Conservation (phyloP, 2,888 invertebrate genomes). For the Agrypnus murinus region DNA sequence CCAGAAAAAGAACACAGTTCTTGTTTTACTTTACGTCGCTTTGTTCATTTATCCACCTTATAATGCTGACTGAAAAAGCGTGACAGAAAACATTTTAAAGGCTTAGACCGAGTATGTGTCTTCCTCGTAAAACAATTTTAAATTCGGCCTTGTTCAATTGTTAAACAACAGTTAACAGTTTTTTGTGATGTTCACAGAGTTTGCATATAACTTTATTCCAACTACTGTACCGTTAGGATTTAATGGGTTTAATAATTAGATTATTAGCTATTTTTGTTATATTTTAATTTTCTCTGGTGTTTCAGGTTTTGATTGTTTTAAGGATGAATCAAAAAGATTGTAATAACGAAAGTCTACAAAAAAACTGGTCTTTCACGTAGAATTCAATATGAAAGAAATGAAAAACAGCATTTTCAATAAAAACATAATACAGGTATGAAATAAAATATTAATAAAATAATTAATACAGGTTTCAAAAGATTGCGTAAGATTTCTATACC, state of each 20-base stretch:
- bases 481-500: too few species aligned
- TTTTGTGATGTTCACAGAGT: background rate
- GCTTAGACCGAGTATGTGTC: background rate
- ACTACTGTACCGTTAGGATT: conserved; percentile 8
- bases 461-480: too few species aligned
- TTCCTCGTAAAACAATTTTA: conserved; percentile 1
- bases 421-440: too few species aligned
- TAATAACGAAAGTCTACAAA: too few species aligned
- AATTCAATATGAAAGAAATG: too few species aligned
- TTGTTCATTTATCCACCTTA: conserved; percentile 26
- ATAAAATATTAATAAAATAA: too few species aligned
- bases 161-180: conserved; percentile 18
- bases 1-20: conserved; percentile 31
- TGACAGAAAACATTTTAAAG: conserved; percentile 23
- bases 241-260: conserved; percentile 14
- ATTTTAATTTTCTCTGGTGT: background rate
- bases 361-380: too few species aligned
- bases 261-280: background rate
- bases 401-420: too few species aligned
- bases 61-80: conserved; percentile 14
- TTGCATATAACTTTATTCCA: too few species aligned
- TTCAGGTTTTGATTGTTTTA: too few species aligned
- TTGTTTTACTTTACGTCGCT: conserved; percentile 29
- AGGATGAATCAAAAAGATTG: too few species aligned
- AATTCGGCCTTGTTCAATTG: conserved; percentile 12